Evolutionary conservation across 2,797 vertebrate genomes (phyloP).

Genomic region (Anguilla anguilla): DNA sequence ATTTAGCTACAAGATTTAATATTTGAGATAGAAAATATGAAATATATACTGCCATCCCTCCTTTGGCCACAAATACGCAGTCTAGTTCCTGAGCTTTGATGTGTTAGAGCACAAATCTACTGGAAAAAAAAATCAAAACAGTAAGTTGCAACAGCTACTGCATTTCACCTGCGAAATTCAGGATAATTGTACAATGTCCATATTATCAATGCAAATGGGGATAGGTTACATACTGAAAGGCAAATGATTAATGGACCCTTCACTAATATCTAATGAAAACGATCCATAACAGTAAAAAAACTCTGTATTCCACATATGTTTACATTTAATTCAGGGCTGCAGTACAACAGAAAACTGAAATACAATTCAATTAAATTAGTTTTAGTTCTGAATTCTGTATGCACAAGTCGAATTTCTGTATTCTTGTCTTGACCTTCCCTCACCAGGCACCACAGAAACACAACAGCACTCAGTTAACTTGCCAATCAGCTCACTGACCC

Average conservation of each 20-base stretch:
- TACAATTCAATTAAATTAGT: background rate
- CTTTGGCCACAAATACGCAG: background rate
- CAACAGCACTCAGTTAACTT: background rate
- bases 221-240: background rate
- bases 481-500: slow-evolving; percentile 15
- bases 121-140: background rate
- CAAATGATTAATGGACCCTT: background rate
- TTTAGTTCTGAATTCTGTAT: background rate
- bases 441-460: background rate
- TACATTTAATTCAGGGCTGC: background rate
- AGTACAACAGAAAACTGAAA: background rate
- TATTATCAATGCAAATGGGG: background rate
- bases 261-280: background rate
- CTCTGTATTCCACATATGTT: background rate
- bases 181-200: background rate
- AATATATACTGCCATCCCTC: background rate
- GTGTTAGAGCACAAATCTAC: background rate
- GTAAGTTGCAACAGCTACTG: background rate
- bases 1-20: background rate
- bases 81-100: slow-evolving; percentile 12
- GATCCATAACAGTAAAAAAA: background rate
- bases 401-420: background rate
- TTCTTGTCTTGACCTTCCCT: background rate
- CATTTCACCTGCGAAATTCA: background rate
- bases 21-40: background rate